Conservation (phyloP, 2,797 vertebrate genomes). For the Eutrigla gurnardus region DNA sequence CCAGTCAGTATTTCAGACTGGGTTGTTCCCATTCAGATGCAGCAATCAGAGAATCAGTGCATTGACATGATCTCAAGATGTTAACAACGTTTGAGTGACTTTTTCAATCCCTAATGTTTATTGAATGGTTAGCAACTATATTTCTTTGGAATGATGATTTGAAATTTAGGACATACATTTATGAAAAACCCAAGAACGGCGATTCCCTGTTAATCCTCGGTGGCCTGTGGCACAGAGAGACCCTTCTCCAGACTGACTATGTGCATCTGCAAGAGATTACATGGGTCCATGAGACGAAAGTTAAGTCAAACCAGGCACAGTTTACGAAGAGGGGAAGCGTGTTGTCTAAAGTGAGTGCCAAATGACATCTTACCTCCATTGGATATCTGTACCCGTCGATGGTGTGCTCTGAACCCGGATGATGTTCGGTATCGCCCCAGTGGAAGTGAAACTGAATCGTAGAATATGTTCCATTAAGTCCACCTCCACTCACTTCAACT, state of each 20-base stretch:
- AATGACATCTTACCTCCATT: constrained; percentile 77
- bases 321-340: background rate
- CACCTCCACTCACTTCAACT: constrained; percentile 68
- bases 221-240: constrained; percentile 19
- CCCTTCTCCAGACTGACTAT: constrained; percentile 79
- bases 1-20: background rate
- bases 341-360: background rate
- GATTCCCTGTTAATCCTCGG: constrained; percentile 46
- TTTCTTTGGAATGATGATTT: background rate
- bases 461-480: constrained; percentile 69
- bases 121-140: background rate
- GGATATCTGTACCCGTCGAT: constrained; percentile 64
- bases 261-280: constrained; percentile 76
- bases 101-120: background rate
- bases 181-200: constrained; percentile 81
- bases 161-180: constrained; percentile 60
- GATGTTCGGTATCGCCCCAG: constrained; percentile 64
- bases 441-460: constrained; percentile 80
- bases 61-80: background rate
- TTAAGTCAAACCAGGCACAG: background rate
- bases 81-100: background rate
- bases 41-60: background rate
- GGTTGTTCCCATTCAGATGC: background rate
- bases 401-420: constrained; percentile 79
- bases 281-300: background rate